A percentile compares a stretch with the other conserved stretches of the same genome.
These are phyloP conservation scores for Heterotis niloticus DNA, from an alignment of 2,113 vertebrate genomes.

Conservation along the genomic window DNA sequence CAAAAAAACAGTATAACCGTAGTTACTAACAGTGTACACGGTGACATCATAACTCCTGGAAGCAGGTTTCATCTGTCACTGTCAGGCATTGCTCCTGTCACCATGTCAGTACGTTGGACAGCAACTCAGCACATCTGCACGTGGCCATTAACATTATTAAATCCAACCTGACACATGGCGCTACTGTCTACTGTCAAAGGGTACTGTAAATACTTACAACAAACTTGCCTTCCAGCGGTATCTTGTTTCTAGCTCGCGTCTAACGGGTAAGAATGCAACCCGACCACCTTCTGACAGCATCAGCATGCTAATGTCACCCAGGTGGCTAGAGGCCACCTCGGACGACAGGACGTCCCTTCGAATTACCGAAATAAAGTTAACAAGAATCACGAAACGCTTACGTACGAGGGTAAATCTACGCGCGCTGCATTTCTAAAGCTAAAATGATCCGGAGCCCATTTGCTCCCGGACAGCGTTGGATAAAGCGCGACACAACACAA, in stretches of 20 bases:
- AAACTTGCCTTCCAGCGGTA: too few relatives aligned
- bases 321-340: constrained; percentile 1
- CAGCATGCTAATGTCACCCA: neutral
- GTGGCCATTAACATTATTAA: too few relatives aligned
- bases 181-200: neutral
- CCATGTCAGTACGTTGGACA: too few relatives aligned
- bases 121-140: too few relatives aligned
- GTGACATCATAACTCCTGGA: too few relatives aligned
- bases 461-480: neutral
- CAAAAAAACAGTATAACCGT: too few relatives aligned
- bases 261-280: too few relatives aligned
- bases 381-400: neutral
- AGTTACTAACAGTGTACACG: too few relatives aligned
- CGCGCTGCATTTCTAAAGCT: neutral
- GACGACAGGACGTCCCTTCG: neutral
- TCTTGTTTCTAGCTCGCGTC: too few relatives aligned
- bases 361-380: neutral
- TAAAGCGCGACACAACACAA: neutral
- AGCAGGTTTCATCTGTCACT: too few relatives aligned
- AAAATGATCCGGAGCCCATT: neutral
- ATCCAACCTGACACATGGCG: too few relatives aligned
- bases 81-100: neutral
- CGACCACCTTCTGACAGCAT: neutral
- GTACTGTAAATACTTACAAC: neutral
- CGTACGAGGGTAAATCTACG: neutral